Conservation (phyloP, 2,888 invertebrate species). For the Ophioninae sp. region DNA sequence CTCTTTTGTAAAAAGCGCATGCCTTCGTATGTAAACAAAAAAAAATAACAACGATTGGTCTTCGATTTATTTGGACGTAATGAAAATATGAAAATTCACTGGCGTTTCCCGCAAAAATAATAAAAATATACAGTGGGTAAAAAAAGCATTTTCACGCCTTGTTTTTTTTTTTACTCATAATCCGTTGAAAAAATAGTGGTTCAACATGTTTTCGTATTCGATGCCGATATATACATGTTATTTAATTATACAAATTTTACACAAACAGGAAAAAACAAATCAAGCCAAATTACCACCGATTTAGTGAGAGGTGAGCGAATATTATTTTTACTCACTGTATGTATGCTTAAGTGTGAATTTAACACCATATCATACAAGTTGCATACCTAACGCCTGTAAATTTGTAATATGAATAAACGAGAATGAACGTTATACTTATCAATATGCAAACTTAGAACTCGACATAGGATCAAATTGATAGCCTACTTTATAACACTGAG, state of each 20-base stretch:
- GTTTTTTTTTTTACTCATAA: no score
- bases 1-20: conserved; percentile 51
- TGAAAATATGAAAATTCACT: background rate
- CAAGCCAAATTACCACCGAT: no score
- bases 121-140: no score
- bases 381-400: background rate
- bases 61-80: background rate
- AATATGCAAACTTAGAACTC: background rate
- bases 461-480: background rate
- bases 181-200: no score
- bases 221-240: no score
- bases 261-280: no score
- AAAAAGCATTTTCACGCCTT: no score
- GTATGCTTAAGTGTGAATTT: no score
- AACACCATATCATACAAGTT: background rate
- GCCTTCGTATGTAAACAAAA: conserved; percentile 25
- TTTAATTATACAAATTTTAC: no score
- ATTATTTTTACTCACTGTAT: no score
- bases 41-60: conserved; percentile 21
- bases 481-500: background rate
- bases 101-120: background rate
- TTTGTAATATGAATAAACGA: background rate
- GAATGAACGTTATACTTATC: background rate
- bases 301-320: no score
- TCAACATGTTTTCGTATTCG: no score